phyloP scores from a whole-genome alignment of 2,113 vertebrate species.

The Cichladusa arquata region DNA sequence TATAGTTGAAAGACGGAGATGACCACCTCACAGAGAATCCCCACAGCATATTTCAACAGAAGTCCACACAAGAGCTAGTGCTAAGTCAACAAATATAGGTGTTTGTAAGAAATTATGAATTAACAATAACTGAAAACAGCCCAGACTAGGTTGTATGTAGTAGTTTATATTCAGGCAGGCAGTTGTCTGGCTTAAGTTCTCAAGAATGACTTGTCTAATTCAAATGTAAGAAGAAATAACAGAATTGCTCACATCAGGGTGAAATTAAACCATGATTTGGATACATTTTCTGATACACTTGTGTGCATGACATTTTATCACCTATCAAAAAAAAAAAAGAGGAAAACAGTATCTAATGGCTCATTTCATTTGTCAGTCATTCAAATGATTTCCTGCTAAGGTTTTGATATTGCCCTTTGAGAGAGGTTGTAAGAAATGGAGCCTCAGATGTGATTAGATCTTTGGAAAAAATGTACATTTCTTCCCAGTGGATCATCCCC shows the following conservation, averaged over 20 bases:
- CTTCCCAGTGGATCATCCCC: conserved; percentile 4
- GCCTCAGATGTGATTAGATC: conserved; percentile 16
- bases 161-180: neutral
- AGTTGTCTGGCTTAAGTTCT: neutral
- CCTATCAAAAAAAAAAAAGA: neutral
- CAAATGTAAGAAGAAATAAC: neutral
- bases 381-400: conserved; percentile 2
- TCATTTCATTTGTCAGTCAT: conserved; percentile 14
- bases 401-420: conserved; percentile 35
- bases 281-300: neutral
- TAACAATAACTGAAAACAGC: neutral
- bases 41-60: neutral
- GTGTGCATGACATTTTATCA: neutral
- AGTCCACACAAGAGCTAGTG: neutral
- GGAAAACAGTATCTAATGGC: neutral
- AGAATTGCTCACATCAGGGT: neutral
- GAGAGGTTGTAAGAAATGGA: conserved; percentile 1
- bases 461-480: conserved; percentile 42
- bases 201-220: neutral
- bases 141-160: neutral
- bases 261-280: neutral
- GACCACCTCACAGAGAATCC: neutral
- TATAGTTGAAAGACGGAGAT: neutral
- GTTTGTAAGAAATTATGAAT: neutral
- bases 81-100: neutral